phyloP scores from a whole-genome alignment of 2,797 vertebrate genomes.

The Neosalanx taihuensis region DNA sequence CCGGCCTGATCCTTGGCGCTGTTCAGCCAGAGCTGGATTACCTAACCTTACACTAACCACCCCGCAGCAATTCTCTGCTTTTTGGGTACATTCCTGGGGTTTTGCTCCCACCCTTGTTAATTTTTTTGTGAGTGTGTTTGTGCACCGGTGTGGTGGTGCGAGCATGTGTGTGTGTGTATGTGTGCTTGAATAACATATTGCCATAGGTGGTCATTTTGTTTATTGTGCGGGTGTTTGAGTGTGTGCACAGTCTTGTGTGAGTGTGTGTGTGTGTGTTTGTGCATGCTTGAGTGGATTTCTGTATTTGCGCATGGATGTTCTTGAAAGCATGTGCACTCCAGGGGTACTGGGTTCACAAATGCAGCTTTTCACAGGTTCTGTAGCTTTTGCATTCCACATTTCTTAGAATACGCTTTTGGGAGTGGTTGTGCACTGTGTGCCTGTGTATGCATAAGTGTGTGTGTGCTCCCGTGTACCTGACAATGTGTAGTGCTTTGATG shows the following conservation, averaged over 20 bases:
- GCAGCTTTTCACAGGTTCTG: background rate
- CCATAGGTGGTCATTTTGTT: too few species aligned
- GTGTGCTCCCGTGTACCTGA: slow-evolving; percentile 4
- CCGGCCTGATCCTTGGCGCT: slow-evolving; percentile 23
- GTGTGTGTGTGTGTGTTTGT: background rate
- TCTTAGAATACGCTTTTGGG: background rate
- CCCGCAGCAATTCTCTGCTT: slow-evolving; percentile 12
- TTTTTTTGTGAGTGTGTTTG: slow-evolving; percentile 36
- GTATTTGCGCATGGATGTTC: background rate
- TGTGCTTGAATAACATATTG: background rate
- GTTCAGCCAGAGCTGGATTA: slow-evolving; percentile 36
- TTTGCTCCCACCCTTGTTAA: slow-evolving; percentile 25
- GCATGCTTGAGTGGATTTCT: background rate
- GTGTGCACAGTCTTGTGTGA: background rate
- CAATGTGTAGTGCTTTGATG: background rate
- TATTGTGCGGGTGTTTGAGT: slow-evolving; percentile 19
- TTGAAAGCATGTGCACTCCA: background rate
- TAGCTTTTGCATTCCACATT: background rate
- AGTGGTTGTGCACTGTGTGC: background rate
- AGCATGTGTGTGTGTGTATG: slow-evolving; percentile 23
- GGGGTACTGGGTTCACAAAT: background rate
- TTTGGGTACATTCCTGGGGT: slow-evolving; percentile 10
- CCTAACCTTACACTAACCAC: slow-evolving; percentile 39
- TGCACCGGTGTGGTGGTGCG: slow-evolving; percentile 23
- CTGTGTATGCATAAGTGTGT: background rate